Conservation (phyloP, 2,888 invertebrate species). For the Hydrotaea diabolus region DNA sequence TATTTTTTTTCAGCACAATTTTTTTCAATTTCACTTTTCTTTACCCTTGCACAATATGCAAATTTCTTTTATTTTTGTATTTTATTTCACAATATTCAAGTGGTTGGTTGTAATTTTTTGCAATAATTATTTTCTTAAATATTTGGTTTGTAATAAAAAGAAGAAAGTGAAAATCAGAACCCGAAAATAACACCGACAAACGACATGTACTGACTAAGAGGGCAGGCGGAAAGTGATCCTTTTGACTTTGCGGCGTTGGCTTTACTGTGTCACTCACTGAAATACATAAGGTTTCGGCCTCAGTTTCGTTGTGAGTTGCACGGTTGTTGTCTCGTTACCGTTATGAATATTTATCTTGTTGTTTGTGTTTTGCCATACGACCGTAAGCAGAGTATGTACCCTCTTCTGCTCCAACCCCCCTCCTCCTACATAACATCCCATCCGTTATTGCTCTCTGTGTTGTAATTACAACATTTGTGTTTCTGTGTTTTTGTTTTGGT, state of each 20-base stretch:
- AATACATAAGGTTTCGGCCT: too few species aligned
- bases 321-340: not conserved
- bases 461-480: not conserved
- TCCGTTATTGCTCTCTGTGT: not conserved
- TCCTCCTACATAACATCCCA: too few species aligned
- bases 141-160: constrained; percentile 1
- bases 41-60: constrained; percentile 2
- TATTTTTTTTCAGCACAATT: not conserved
- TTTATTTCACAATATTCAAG: not conserved
- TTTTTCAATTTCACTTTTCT: constrained; percentile 9
- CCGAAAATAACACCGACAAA: not conserved
- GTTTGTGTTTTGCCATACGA: not conserved
- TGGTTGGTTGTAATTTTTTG: not conserved
- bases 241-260: not conserved
- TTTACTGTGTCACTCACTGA: not conserved
- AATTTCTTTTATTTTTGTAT: not conserved
- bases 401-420: not conserved
- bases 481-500: not conserved
- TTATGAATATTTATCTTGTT: not conserved
- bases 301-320: too few species aligned
- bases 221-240: not conserved
- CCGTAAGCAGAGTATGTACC: too few species aligned
- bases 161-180: not conserved
- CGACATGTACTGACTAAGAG: not conserved
- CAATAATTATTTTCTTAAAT: constrained; percentile 22